Evolutionary conservation across 2,888 invertebrate genomes (phyloP).

Genomic region (Itoplectis maculator): DNA sequence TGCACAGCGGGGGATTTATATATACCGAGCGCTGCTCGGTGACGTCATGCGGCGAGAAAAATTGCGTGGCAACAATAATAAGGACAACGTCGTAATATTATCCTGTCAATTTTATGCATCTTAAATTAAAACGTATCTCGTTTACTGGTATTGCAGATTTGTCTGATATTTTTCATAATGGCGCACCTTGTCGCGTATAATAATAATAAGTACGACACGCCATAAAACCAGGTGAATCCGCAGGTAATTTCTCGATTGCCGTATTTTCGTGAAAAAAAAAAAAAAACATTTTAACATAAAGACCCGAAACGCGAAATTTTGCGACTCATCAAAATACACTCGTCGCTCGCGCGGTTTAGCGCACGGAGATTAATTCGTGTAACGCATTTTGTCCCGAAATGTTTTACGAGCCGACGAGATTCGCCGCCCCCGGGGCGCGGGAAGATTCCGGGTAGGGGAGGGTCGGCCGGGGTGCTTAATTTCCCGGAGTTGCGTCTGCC

Average conservation of each 20-base stretch:
- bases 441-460: background rate
- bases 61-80: background rate
- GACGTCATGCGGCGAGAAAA: background rate
- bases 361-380: background rate
- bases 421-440: background rate
- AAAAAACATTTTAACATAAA: no score
- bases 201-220: no score
- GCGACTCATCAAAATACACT: background rate
- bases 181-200: no score
- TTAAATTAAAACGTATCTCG: no score
- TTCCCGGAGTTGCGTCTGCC: background rate
- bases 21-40: background rate
- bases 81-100: no score
- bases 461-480: slow-evolving; percentile 4
- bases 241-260: no score
- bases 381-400: background rate
- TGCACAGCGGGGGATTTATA: background rate
- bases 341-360: background rate
- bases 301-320: no score
- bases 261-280: no score
- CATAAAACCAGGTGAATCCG: no score
- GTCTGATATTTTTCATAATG: no score
- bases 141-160: no score
- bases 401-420: background rate
- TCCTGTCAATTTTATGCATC: no score